phyloP scores from a whole-genome alignment of 2,888 invertebrate species.

The Omphaloscelis lunosa region DNA sequence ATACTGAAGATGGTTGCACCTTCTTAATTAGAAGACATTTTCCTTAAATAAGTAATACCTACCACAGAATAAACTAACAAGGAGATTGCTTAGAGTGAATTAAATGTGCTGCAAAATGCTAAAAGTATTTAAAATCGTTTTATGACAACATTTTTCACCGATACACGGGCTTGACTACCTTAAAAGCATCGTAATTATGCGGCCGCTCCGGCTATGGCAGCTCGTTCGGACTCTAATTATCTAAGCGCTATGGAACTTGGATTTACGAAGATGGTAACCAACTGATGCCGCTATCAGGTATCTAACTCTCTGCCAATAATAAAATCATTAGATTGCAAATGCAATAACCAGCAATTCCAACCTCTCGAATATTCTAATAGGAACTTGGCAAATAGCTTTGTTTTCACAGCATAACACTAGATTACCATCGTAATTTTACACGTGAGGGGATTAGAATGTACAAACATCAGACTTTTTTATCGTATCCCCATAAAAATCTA shows the following conservation, averaged over 20 bases:
- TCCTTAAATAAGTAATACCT: conserved; percentile 55
- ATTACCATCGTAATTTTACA: conserved; percentile 40
- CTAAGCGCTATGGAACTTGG: conserved; percentile 81
- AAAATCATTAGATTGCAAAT: conserved; percentile 65
- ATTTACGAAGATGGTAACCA: conserved; percentile 79
- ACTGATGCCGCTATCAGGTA: conserved; percentile 60
- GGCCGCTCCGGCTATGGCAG: conserved; percentile 85
- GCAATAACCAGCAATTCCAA: conserved; percentile 31
- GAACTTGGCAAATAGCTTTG: conserved; percentile 42
- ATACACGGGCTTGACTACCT: conserved; percentile 82
- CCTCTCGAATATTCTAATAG: conserved; percentile 34
- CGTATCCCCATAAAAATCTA: conserved; percentile 44
- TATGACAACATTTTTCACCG: conserved; percentile 89
- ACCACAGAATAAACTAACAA: conserved; percentile 65
- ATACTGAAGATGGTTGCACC: conserved; percentile 62
- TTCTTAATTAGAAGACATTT: conserved; percentile 60
- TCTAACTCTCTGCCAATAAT: conserved; percentile 51
- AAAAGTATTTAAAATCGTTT: conserved; percentile 84
- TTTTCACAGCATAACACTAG: conserved; percentile 28
- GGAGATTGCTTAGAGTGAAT: conserved; percentile 66
- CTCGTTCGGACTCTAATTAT: conserved; percentile 85
- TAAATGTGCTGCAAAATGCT: conserved; percentile 75
- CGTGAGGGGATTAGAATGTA: conserved; percentile 40
- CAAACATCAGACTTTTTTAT: conserved; percentile 39
- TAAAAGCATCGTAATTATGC: conserved; percentile 86